Evolutionary conservation across 1,140 invertebrate species (phyloP).

Genomic region (Lordiphosa clarofinis): DNA sequence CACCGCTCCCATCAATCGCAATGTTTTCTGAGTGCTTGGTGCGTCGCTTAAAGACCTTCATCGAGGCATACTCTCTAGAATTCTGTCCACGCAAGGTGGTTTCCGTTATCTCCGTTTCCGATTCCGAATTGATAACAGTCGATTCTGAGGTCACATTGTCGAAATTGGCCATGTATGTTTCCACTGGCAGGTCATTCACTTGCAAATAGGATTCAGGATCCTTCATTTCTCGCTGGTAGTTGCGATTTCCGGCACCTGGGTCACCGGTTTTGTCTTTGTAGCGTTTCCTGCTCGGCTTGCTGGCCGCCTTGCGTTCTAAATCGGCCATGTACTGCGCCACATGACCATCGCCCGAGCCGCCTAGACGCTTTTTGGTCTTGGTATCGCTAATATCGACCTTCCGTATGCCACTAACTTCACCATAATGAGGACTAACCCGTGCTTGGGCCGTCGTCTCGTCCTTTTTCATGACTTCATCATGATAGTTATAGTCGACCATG

Average conservation of each 20-base stretch:
- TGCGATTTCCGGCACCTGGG: background rate
- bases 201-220: conserved; percentile 1
- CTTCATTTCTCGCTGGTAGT: background rate
- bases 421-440: conserved; percentile 7
- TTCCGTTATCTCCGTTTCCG: conserved; percentile 29
- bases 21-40: conserved; percentile 5
- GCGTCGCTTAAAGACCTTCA: conserved; percentile 60
- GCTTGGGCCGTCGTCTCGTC: conserved; percentile 9
- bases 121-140: conserved; percentile 23
- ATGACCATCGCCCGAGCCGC: conserved; percentile 24
- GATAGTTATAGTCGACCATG: background rate
- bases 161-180: conserved; percentile 38
- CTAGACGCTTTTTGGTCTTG: conserved; percentile 19
- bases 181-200: conserved; percentile 13
- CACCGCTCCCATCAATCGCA: background rate
- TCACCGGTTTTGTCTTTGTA: conserved; percentile 30
- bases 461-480: conserved; percentile 13
- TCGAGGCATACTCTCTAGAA: conserved; percentile 22
- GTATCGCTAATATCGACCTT: conserved; percentile 1
- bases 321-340: conserved; percentile 37
- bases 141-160: conserved; percentile 24
- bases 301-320: conserved; percentile 40
- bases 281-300: conserved; percentile 35
- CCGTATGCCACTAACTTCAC: conserved; percentile 24
- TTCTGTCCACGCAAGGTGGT: conserved; percentile 13